Conservation (phyloP, 2,888 invertebrate species). For the Drosophila anomalata region DNA sequence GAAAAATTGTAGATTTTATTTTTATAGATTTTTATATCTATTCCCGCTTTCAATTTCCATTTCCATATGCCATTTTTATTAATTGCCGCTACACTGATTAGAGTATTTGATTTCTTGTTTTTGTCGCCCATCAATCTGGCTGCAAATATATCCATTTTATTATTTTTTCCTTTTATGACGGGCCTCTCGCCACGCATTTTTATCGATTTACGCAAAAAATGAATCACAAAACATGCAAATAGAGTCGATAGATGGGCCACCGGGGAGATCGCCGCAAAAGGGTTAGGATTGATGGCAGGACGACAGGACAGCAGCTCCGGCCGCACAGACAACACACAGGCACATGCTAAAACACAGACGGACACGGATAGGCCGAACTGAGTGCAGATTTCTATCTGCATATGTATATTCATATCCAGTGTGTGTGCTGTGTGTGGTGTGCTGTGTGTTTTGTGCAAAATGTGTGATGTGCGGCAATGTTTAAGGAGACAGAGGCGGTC, state of each 20-base stretch:
- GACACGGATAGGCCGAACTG: conserved; percentile 47
- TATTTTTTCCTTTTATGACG: conserved; percentile 4
- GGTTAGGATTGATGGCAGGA: conserved; percentile 69
- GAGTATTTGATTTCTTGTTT: conserved; percentile 28
- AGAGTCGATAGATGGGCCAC: conserved; percentile 52
- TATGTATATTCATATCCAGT: conserved; percentile 58
- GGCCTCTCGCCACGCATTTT: conserved; percentile 56
- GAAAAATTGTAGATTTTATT: background rate
- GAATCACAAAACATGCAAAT: conserved; percentile 73
- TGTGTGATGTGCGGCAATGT: conserved; percentile 29
- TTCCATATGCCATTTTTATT: conserved; percentile 31
- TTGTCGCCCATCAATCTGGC: conserved; percentile 50
- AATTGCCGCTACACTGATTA: conserved; percentile 39
- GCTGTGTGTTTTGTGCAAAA: conserved; percentile 24
- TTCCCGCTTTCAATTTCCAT: conserved; percentile 13
- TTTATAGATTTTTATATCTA: background rate
- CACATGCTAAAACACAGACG: conserved; percentile 36
- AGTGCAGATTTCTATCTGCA: conserved; percentile 61
- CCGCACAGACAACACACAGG: conserved; percentile 23
- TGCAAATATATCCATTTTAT: conserved; percentile 13
- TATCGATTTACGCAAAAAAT: conserved; percentile 60
- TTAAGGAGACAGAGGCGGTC: conserved; percentile 18
- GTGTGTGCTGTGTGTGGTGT: conserved; percentile 12
- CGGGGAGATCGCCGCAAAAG: conserved; percentile 42
- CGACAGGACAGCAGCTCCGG: conserved; percentile 16